Evolutionary conservation across 2,797 vertebrate genomes (phyloP), one percentile per base, ranked within the genome.

Genomic region (Pipistrellus pygmaeus): DNA sequence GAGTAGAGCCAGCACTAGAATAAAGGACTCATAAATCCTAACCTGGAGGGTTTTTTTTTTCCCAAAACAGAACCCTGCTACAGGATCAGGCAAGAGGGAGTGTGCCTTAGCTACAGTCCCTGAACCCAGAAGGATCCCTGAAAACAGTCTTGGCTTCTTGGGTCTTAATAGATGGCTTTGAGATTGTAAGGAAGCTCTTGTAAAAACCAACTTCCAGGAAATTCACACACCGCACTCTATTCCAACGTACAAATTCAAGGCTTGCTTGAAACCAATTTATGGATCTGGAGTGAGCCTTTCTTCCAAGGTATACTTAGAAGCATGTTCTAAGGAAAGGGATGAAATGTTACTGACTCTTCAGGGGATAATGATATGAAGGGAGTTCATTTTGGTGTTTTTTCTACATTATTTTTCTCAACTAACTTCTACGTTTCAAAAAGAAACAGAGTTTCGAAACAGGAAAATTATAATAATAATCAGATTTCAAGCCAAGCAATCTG

Each of bases 341-440:
- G 38, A 93, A 86, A 18, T 4, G 1, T 64, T 80, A 48, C 60
- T 77, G 27, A 32, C 53, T 72, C 2, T 51, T 77, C 84, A 53
- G 32, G 30, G 32, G 21, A 32, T 78, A 77, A 38, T 48, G 38
- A 62, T 23, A 66, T 18, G n/a, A 69, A 94, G 20, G 21, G 68
- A 92, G 14, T 83, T 85, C 32, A 8, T 80, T 91, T 51, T 66
- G 66, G 4, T 51, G 0, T 7, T 11, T 62, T 62, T 53, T 71
- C 38, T 57, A 75, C 35, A 55, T 48, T 13, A 14, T 69, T 77
- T 77, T 23, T 35, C 17, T 85, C 75, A 77, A 27, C 13, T 48
- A 90, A 72, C 41, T 69, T 20, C 2, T 12, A 57, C 32, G 38
- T 93, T 93, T 83, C 84, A 68, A 14, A 90, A 88, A 89, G 38